A percentile compares a stretch with the other conserved stretches of the same genome.
These are phyloP conservation scores for Casuarius casuarius DNA, from an alignment of 2,113 vertebrate species.

Conservation along the genomic window DNA sequence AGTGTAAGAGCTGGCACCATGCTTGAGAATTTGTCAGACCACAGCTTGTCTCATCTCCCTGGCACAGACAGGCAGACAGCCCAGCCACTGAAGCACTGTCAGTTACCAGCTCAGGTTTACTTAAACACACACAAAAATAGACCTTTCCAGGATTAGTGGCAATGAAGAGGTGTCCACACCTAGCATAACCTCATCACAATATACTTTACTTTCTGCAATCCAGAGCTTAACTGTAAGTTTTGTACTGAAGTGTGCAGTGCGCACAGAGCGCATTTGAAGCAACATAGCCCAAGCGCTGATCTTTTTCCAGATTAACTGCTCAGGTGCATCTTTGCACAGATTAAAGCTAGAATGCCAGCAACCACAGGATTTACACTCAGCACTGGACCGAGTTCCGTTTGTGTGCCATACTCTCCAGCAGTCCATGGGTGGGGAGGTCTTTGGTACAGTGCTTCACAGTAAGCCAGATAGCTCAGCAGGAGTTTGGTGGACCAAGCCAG, in stretches of 20 bases:
- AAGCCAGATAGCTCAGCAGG: neutral
- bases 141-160: fast-evolving
- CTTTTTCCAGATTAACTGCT: fast-evolving
- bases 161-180: fast-evolving
- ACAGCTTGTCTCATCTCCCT: fast-evolving
- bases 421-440: fast-evolving
- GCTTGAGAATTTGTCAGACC: neutral
- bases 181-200: fast-evolving
- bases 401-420: fast-evolving
- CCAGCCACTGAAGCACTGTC: fast-evolving
- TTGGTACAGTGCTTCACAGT: fast-evolving
- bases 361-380: fast-evolving
- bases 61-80: fast-evolving
- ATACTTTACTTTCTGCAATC: fast-evolving
- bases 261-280: fast-evolving
- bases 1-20: fast-evolving
- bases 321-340: fast-evolving
- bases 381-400: fast-evolving
- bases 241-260: neutral
- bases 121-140: neutral
- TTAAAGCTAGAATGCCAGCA: fast-evolving
- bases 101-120: neutral
- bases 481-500: neutral
- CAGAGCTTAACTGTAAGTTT: fast-evolving
- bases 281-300: fast-evolving